Base-by-base conservation (phyloP, 2,113 vertebrate species). In the Salvator merianae region DNA sequence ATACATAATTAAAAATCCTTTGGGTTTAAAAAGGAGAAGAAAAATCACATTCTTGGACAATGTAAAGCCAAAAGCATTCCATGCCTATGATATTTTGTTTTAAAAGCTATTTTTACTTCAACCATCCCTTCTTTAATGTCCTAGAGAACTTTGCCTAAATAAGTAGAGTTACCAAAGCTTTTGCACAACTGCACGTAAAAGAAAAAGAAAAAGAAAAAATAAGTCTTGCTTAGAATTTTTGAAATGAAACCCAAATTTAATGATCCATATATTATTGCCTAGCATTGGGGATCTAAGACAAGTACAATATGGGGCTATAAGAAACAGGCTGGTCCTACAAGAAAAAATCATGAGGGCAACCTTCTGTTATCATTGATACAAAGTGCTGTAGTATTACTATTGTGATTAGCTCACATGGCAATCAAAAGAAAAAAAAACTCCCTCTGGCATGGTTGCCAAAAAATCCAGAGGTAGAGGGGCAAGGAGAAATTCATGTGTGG, bases 1-100 rank as follows among this genome's bases (percentile, higher is more conserved):
- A 91, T 88, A 75, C 90, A 88, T 82, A 91, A 86, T 88, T 91
- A 87, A 88, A 91, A 91, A 91, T 89, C 79, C 84, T 77, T 79
- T 89, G 55, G 38, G 79, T 93, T 90, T 83, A 91, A 94, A 89
- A 84, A 59, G 55, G 43, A 90, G 82, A 91, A 86, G 88, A 68
- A 83, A 77, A 91, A 84, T 89, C 87, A 91, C 85, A 86, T 86
- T 83, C 76, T 86, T 90, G 88, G 89, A 90, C 22, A 1, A 89
- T 88, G 24, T 93, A 28, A 89, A 87, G 28, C 66, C 88, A 77
- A 92, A 77, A 92, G 38, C n/a, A 78, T 84, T 89, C 36, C 47
- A 72, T 59, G 84, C 66, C 72, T 83, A 82, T 34, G 72, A 68
- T 71, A 88, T 36, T 86, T 30, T 63, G 28, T 75, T 87, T 38